Evolutionary conservation across 2,888 invertebrate species (phyloP), one percentile per base, ranked within the genome.

Genomic region (Troides aeacus): DNA sequence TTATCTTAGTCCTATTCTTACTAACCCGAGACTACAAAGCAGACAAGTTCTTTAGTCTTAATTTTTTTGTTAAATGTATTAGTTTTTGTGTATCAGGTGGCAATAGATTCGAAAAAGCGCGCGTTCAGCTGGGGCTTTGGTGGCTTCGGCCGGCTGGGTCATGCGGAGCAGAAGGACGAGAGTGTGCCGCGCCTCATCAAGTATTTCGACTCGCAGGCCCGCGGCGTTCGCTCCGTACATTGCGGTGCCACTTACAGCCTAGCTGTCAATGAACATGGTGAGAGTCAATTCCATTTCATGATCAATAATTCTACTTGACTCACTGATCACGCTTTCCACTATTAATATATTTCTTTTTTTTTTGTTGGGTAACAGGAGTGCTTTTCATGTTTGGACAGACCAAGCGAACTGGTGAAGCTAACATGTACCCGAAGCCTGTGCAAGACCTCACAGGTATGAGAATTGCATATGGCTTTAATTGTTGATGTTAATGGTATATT

Each of bases 101-200:
- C 97, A 0, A 95, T 98, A 74, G 98, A 99, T 82, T 96, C 96
- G 0, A 96, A 96, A 84, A 97, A 97, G 86, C 95, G 98, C 17
- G 96, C 97, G 0, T 99, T 95, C 87, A 97, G 98, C 66, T 99
- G 98, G 98, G 98, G 99, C 24, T 99, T 98, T 86, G 98, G 98
- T 17, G 99, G 98, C 0, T 97, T 98, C 81, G 98, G 98, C 0
- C 95, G 99, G 2, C 92, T 99, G 18, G 99, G 98, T 0, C 98
- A 99, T 90, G 96, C 97, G 10, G 98, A 98, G 80, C 97, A 96
- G 71, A 97, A 97, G 82, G 98, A 99, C 87, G 98, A 99, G 88
- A 93, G 96, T 87, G 97, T 98, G 59, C 96, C 96, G 39, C 93
- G 94, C n/a, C 93, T 98, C 66, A 96, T 98, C 76, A 98, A 97